Conservation (phyloP, 2,797 vertebrate genomes). For the Anolis apletophallus region DNA sequence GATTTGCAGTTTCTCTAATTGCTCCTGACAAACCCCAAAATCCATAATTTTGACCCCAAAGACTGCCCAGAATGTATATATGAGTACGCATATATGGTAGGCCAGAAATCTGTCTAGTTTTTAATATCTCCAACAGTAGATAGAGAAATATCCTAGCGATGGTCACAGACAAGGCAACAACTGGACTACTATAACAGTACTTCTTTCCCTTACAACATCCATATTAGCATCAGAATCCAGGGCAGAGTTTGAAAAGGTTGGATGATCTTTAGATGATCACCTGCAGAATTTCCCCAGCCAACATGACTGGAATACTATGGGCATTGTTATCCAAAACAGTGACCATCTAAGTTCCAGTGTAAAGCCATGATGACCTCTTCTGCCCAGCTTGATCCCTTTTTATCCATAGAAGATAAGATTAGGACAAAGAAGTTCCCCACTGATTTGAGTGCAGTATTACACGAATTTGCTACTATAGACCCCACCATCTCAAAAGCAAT, state of each 20-base stretch:
- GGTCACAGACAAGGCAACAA: background rate
- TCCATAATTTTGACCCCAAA: no score
- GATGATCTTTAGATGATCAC: background rate
- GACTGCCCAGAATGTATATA: no score
- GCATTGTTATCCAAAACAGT: background rate
- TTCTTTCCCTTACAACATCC: background rate
- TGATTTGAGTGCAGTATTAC: background rate
- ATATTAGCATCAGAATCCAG: background rate
- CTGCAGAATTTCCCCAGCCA: background rate
- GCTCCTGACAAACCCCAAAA: no score
- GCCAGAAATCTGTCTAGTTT: background rate
- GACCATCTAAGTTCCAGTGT: background rate
- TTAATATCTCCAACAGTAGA: background rate
- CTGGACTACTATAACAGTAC: background rate
- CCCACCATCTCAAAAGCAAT: background rate
- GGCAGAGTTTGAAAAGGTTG: background rate
- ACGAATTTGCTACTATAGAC: background rate
- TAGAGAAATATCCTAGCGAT: background rate
- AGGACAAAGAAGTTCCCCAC: background rate
- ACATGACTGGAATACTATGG: no score
- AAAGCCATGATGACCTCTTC: background rate
- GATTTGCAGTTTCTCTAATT: no score
- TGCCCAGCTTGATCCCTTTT: background rate
- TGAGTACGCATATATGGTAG: background rate
- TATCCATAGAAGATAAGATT: background rate